Evolutionary conservation across 2,888 invertebrate species (phyloP), one percentile per base, ranked within the genome.

Genomic region (Ichneumon xanthorius): DNA sequence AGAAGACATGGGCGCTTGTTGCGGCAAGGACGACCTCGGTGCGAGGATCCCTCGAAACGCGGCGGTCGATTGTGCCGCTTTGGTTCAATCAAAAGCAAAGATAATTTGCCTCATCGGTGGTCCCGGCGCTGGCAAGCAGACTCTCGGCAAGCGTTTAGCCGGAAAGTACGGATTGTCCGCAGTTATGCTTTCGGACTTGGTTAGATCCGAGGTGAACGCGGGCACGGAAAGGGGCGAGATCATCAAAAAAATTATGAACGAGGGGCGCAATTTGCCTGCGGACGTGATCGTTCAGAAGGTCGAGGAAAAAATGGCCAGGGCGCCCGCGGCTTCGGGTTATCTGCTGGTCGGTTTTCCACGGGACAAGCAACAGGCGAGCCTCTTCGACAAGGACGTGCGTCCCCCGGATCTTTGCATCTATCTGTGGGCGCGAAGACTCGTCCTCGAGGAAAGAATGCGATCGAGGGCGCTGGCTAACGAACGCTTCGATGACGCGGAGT

Each of bases 41-140:
- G 77, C 83, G 58, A 72, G 50, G n/a, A 87, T 87, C 7, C 84
- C 87, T 2, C 80, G 87, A 19, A 78, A 86, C 45, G 72, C 80
- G n/a, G 82, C 81, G 19, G 65, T 85, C n/a, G 84, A 84, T 77
- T 83, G 79, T 30, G 45, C 84, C 11, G 22, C 30, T 26, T 71
- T 77, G 45, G 53, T 33, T 19, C 40, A 48, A 33, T 75, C 58
- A 2, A 77, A 68, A 40, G 86, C 75, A 4, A 82, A 89, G 30
- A 89, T 91, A 55, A 87, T 91, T 61, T 90, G 89, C 73, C n/a
- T 91, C 61, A 84, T 91, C 78, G 90, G 89, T 37, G 90, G 89
- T 19, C 89, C 90, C 0, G 88, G 89, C 0, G 80, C 82, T 2
- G 89, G 87, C 2, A 92, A 91, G 80, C 86, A 65, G 40, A 86